Conservation (phyloP, 2,888 invertebrate genomes). For the Gandaritis pyraliata region DNA sequence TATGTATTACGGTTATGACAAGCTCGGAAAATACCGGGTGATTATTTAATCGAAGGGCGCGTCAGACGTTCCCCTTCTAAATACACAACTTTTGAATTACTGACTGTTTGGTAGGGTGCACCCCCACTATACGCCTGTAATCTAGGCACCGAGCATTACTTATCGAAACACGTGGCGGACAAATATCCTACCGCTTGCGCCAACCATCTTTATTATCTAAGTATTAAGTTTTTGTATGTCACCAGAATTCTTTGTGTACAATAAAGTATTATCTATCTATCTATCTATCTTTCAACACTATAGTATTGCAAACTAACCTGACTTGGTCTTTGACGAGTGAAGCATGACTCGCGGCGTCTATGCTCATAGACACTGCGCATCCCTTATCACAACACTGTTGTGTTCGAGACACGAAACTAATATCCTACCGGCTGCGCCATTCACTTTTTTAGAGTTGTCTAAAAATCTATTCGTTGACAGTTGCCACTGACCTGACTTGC, state of each 20-base stretch:
- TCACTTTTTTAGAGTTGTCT: no score
- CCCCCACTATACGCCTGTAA: no score
- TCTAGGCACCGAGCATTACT: no score
- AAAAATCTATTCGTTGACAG: no score
- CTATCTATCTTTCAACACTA: no score
- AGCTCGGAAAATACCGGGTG: slow-evolving; percentile 14
- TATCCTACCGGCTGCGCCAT: slow-evolving; percentile 5
- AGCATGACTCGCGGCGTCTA: not conserved
- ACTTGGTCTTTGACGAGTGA: not conserved
- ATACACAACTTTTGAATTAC: not conserved
- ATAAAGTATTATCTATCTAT: no score
- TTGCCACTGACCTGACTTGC: slow-evolving; percentile 84
- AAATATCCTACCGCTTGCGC: slow-evolving; percentile 1
- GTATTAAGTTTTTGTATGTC: no score
- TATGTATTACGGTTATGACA: slow-evolving; percentile 12
- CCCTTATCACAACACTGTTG: not conserved
- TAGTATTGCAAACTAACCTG: not conserved
- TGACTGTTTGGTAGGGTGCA: no score
- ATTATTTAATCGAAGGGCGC: slow-evolving; percentile 9
- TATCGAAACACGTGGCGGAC: no score
- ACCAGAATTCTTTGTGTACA: no score
- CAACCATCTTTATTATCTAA: no score
- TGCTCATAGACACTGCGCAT: not conserved
- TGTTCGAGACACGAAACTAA: no score
- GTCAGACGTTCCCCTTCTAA: slow-evolving; percentile 1